Conservation (phyloP, 2,797 vertebrate genomes). For the Brotula barbata region DNA sequence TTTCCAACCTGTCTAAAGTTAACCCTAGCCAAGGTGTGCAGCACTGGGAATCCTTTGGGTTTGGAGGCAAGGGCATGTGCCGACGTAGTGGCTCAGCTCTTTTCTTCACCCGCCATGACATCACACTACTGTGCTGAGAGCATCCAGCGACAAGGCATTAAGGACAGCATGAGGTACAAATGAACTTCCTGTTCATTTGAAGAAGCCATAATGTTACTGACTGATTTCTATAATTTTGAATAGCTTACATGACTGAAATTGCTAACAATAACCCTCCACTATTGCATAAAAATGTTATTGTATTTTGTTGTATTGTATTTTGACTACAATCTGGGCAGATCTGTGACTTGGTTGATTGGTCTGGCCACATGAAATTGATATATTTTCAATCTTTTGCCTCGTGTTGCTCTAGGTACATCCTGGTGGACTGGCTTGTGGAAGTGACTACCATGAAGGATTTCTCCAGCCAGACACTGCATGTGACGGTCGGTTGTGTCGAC, state of each 20-base stretch:
- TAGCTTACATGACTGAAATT: too few species aligned
- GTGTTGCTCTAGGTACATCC: slow-evolving; percentile 84
- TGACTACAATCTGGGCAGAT: background rate
- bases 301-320: background rate
- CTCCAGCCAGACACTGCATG: slow-evolving; percentile 91
- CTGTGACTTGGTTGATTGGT: background rate
- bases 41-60: slow-evolving; percentile 84
- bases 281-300: background rate
- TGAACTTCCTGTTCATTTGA: too few species aligned
- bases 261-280: too few species aligned
- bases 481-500: slow-evolving; percentile 93
- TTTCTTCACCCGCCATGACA: slow-evolving; percentile 79
- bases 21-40: slow-evolving; percentile 89
- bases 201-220: background rate
- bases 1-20: slow-evolving; percentile 73
- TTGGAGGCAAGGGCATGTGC: slow-evolving; percentile 81
- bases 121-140: slow-evolving; percentile 75
- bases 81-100: slow-evolving; percentile 87
- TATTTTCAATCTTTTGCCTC: background rate
- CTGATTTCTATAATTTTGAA: slow-evolving; percentile 9
- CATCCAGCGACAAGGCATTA: slow-evolving; percentile 87
- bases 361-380: background rate
- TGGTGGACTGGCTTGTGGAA: slow-evolving; percentile 97
- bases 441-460: slow-evolving; percentile 99
- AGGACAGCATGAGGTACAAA: slow-evolving; percentile 93